Evolutionary conservation across 2,113 vertebrate genomes (phyloP).

Genomic region (Leptodactylus fuscus): DNA sequence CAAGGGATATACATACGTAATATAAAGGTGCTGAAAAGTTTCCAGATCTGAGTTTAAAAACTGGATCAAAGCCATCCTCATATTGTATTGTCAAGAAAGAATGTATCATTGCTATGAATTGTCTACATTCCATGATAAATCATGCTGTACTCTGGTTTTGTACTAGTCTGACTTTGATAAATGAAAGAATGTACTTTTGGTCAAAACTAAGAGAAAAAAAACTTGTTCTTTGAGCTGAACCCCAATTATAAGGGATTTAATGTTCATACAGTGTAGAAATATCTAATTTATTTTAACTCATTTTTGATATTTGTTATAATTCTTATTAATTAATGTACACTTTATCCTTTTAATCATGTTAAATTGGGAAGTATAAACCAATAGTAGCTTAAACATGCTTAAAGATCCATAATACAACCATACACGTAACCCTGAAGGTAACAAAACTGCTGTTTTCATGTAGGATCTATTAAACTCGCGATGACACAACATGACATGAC

Average conservation of each 20-base stretch:
- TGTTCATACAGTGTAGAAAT: not conserved
- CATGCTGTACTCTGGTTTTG: not conserved
- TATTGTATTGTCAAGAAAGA: conserved; percentile 25
- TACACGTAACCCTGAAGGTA: not conserved
- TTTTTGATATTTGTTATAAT: not conserved
- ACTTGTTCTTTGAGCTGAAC: conserved; percentile 4
- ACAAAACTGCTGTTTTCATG: not conserved
- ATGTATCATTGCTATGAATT: conserved; percentile 16
- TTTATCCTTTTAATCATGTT: not conserved
- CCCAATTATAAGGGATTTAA: not conserved
- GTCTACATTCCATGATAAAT: conserved; percentile 18
- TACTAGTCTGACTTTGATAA: conserved; percentile 22
- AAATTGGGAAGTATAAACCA: not conserved
- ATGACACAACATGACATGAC: no score
- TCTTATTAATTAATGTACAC: not conserved
- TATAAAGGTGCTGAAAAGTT: not conserved
- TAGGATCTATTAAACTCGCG: no score
- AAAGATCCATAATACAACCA: not conserved
- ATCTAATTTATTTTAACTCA: not conserved
- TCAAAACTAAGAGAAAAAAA: not conserved
- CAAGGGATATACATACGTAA: no score
- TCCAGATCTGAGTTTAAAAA: not conserved
- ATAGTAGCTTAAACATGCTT: no score
- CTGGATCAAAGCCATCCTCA: not conserved
- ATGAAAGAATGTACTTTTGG: conserved; percentile 13